These are phyloP conservation scores for Ophiodon elongatus DNA, from an alignment of 2,113 vertebrate genomes.

Conservation along the genomic window DNA sequence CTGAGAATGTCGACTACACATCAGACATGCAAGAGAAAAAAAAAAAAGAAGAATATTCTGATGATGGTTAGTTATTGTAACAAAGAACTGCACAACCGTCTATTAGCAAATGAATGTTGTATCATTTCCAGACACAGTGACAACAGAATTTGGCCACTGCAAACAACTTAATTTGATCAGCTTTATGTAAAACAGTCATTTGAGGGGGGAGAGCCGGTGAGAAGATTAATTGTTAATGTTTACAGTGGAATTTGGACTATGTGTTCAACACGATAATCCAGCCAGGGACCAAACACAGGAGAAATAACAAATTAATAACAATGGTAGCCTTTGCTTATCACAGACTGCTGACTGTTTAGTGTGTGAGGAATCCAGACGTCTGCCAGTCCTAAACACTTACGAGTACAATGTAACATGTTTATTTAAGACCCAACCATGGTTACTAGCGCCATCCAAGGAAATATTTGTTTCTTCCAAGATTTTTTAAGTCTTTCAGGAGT, in stretches of 20 bases:
- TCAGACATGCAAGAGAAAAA: conserved; percentile 46
- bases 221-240: conserved; percentile 86
- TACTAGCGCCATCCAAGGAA: conserved; percentile 42
- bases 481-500: conserved; percentile 30
- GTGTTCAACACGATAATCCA: conserved; percentile 84
- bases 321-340: conserved; percentile 77
- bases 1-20: conserved; percentile 51
- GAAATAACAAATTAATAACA: conserved; percentile 83
- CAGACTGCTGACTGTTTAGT: conserved; percentile 69
- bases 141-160: conserved; percentile 73
- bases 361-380: conserved; percentile 49
- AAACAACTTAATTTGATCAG: conserved; percentile 86
- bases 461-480: conserved; percentile 29
- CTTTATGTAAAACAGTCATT: conserved; percentile 83
- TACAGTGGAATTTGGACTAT: conserved; percentile 84
- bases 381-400: conserved; percentile 56
- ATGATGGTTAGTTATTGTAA: conserved; percentile 55
- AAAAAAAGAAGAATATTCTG: conserved; percentile 12
- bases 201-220: conserved; percentile 19
- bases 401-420: conserved; percentile 59
- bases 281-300: conserved; percentile 71
- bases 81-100: conserved; percentile 52
- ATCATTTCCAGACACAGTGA: conserved; percentile 72
- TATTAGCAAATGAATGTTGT: conserved; percentile 41
- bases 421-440: conserved; percentile 52